Conservation (phyloP, 2,888 invertebrate species). For the Bhutanitis thaidina region DNA sequence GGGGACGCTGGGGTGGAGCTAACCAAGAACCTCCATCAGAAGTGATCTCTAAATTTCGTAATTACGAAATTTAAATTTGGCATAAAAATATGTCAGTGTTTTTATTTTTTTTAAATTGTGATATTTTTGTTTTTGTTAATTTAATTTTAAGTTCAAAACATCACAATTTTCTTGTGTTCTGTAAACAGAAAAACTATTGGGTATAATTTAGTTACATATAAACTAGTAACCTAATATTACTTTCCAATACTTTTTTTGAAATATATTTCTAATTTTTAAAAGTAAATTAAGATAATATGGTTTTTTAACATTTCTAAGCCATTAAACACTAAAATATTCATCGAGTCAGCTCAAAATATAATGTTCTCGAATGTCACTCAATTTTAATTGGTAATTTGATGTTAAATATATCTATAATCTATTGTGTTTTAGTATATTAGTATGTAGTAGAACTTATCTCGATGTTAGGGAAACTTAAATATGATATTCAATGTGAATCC, state of each 20-base stretch:
- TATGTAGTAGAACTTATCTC: slow-evolving; percentile 46
- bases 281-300: slow-evolving; percentile 9
- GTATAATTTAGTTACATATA: too few relatives aligned
- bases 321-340: slow-evolving; percentile 50
- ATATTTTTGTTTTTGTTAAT: slow-evolving; percentile 23
- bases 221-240: too few relatives aligned
- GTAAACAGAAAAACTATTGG: too few relatives aligned
- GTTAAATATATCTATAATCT: slow-evolving; percentile 52
- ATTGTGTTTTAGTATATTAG: slow-evolving; percentile 19
- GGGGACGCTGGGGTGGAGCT: slow-evolving; percentile 83
- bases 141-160: neutral
- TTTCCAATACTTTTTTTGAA: slow-evolving; percentile 24
- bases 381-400: slow-evolving; percentile 52
- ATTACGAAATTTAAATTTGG: slow-evolving; percentile 91
- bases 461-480: slow-evolving; percentile 49
- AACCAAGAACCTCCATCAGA: slow-evolving; percentile 88
- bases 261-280: slow-evolving; percentile 23
- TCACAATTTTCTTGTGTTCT: too few relatives aligned
- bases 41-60: slow-evolving; percentile 92
- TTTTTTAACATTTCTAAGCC: slow-evolving; percentile 19
- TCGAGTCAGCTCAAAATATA: slow-evolving; percentile 73
- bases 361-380: slow-evolving; percentile 71
- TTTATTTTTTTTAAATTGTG: slow-evolving; percentile 24
- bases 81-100: slow-evolving; percentile 21
- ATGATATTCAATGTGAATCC: slow-evolving; percentile 36